These are phyloP conservation scores for Anableps anableps DNA, from an alignment of 2,797 vertebrate species.

Conservation along the genomic window DNA sequence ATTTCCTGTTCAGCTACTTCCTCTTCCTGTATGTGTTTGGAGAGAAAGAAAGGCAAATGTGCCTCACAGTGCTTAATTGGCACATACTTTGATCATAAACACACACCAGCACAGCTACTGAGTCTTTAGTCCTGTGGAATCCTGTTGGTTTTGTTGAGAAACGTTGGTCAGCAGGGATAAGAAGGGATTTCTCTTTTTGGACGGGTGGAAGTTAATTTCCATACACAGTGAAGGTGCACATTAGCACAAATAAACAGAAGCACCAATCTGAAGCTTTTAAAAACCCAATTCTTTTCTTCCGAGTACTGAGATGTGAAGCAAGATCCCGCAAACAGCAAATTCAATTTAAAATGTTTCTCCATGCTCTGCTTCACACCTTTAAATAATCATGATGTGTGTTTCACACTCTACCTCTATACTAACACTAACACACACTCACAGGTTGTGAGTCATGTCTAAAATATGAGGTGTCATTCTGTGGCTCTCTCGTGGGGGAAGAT, in stretches of 20 bases:
- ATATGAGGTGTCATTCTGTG: conserved; percentile 37
- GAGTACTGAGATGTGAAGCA: not conserved
- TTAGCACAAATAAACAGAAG: not conserved
- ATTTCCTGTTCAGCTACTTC: conserved; percentile 87
- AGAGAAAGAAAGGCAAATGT: conserved; percentile 6
- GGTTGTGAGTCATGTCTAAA: conserved; percentile 52
- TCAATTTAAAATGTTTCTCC: conserved; percentile 5
- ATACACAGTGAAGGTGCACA: not conserved
- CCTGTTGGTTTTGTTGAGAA: conserved; percentile 34
- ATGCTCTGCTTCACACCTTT: conserved; percentile 34
- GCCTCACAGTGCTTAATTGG: conserved; percentile 19
- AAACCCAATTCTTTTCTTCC: not conserved
- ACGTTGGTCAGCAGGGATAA: conserved; percentile 29
- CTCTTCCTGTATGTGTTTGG: conserved; percentile 84
- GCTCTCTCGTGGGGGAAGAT: conserved; percentile 18
- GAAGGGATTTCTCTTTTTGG: conserved; percentile 15
- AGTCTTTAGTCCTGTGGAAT: conserved; percentile 2
- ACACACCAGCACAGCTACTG: conserved; percentile 1
- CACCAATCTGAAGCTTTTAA: not conserved
- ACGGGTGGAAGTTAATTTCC: not conserved
- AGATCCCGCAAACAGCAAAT: too few species aligned
- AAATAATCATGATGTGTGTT: conserved; percentile 32
- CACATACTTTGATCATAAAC: conserved; percentile 28
- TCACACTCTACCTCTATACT: conserved; percentile 12
- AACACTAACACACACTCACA: not conserved